Evolutionary conservation across 2,888 invertebrate species (phyloP).

Genomic region (Andrena bicolor): DNA sequence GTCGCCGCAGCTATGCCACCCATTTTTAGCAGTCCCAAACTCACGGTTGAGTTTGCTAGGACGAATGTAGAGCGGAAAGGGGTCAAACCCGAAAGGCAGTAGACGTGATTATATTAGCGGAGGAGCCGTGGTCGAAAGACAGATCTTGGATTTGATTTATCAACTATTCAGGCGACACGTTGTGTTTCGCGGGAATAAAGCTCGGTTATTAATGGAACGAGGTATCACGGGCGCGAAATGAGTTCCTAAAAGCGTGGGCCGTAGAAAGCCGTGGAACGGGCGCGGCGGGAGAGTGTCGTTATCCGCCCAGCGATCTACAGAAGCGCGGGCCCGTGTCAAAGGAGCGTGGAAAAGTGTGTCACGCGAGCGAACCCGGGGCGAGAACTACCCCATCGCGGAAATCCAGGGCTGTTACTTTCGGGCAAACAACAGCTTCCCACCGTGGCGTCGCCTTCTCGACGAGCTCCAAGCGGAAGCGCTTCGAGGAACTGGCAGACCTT

Average conservation of each 20-base stretch:
- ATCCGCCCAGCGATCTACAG: slow-evolving; percentile 67
- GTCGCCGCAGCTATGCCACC: too few relatives aligned
- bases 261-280: background rate
- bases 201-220: slow-evolving; percentile 29
- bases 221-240: slow-evolving; percentile 69
- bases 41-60: too few relatives aligned
- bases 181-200: too few relatives aligned
- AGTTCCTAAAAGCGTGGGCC: slow-evolving; percentile 27
- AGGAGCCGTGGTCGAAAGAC: too few relatives aligned
- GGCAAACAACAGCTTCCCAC: slow-evolving; percentile 26
- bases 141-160: too few relatives aligned
- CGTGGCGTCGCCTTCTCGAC: slow-evolving; percentile 20
- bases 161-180: too few relatives aligned
- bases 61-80: too few relatives aligned
- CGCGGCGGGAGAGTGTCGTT: slow-evolving; percentile 60
- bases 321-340: slow-evolving; percentile 63
- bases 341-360: slow-evolving; percentile 70
- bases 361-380: slow-evolving; percentile 62
- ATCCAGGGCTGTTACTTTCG: slow-evolving; percentile 46
- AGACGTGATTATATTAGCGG: too few relatives aligned
- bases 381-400: slow-evolving; percentile 53
- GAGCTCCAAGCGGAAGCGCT: slow-evolving; percentile 36
- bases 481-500: slow-evolving; percentile 22
- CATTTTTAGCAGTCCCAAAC: too few relatives aligned
- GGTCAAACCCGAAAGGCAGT: too few relatives aligned